Evolutionary conservation across 2,797 vertebrate genomes (phyloP).

Genomic region (Phaenicophaeus curvirostris): DNA sequence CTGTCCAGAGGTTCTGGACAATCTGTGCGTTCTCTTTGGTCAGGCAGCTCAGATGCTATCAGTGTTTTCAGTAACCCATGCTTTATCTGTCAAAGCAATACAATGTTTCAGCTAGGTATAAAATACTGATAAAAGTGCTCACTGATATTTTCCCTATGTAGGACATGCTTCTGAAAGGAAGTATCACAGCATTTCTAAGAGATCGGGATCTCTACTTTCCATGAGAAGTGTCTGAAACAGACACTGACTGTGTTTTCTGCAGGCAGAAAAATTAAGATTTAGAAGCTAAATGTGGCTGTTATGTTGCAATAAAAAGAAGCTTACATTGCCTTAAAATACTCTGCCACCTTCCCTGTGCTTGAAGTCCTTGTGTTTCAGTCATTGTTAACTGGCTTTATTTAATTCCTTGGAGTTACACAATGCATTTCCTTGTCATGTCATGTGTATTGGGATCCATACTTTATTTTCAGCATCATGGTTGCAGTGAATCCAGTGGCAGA

Average conservation of each 20-base stretch:
- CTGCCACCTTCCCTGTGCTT: not conserved
- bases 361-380: not conserved
- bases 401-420: not conserved
- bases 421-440: not conserved
- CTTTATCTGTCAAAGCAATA: not conserved
- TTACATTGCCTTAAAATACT: not conserved
- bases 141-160: not conserved
- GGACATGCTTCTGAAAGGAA: not conserved
- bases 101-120: not conserved
- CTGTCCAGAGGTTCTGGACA: constrained; percentile 7
- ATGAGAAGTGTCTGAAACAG: not conserved
- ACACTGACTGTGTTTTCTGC: not conserved
- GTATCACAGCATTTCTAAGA: not conserved
- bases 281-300: not conserved
- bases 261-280: not conserved
- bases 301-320: not conserved
- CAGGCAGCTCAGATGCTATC: constrained; percentile 30
- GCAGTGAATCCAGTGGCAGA: not conserved
- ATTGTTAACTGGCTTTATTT: not conserved
- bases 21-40: constrained; percentile 26
- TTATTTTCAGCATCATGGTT: not conserved
- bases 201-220: not conserved
- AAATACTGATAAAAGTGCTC: not conserved
- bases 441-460: not conserved
- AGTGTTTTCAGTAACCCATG: not conserved